Conservation (phyloP, 2,797 vertebrate species). For the Botia almorhae region DNA sequence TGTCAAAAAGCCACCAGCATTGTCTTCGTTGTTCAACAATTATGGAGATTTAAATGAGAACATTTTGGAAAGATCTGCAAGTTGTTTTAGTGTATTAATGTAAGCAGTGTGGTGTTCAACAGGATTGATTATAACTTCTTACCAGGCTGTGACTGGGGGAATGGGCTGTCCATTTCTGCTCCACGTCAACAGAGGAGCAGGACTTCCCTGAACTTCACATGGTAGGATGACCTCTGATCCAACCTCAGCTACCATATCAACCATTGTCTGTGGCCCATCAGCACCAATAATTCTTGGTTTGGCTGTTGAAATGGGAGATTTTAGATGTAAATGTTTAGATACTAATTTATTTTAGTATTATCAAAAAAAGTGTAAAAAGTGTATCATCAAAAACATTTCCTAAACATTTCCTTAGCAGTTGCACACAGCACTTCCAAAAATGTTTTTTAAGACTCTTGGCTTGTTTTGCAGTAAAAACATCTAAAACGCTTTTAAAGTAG, state of each 20-base stretch:
- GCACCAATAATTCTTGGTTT: slow-evolving; percentile 82
- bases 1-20: not conserved
- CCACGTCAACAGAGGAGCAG: slow-evolving; percentile 86
- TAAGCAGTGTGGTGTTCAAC: not conserved
- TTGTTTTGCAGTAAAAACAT: not conserved
- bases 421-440: no score
- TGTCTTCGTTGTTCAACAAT: not conserved
- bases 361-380: no score
- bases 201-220: slow-evolving; percentile 84
- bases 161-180: slow-evolving; percentile 80
- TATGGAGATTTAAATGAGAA: not conserved
- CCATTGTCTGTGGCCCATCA: slow-evolving; percentile 54
- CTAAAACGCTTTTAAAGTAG: not conserved
- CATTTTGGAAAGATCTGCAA: not conserved
- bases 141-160: slow-evolving; percentile 80
- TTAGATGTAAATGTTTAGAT: not conserved
- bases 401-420: no score
- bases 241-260: slow-evolving; percentile 76
- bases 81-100: not conserved
- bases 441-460: not conserved
- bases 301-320: slow-evolving; percentile 68
- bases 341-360: not conserved
- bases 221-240: slow-evolving; percentile 85
- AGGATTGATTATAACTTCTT: slow-evolving; percentile 54
- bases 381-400: not conserved